phyloP scores from a whole-genome alignment of 2,888 invertebrate species.

The Mayetiola destructor region DNA sequence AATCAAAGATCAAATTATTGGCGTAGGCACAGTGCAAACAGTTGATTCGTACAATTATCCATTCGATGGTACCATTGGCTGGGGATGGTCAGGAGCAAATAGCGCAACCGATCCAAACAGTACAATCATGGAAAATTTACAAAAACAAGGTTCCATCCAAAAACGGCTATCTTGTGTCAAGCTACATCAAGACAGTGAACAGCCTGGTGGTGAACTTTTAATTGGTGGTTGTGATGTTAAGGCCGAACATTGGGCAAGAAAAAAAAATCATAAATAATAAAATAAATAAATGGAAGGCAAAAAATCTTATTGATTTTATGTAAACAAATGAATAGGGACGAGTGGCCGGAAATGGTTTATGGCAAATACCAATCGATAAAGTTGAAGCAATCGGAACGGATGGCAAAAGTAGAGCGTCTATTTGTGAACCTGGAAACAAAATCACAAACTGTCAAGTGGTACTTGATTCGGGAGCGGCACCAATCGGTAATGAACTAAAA shows the following conservation, averaged over 20 bases:
- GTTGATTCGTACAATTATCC: background rate
- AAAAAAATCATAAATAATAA: background rate
- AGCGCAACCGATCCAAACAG: background rate
- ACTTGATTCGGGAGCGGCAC: background rate
- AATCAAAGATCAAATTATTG: background rate
- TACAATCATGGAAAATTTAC: background rate
- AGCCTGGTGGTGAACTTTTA: background rate
- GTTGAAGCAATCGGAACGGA: background rate
- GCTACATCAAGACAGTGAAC: background rate
- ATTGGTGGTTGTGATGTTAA: background rate
- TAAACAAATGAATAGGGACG: background rate
- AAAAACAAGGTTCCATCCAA: background rate
- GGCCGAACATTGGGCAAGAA: background rate
- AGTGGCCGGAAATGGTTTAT: background rate
- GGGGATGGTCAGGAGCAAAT: background rate
- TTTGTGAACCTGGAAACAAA: background rate
- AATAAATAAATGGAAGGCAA: background rate
- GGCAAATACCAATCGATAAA: background rate
- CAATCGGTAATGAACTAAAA: background rate
- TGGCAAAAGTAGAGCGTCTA: background rate
- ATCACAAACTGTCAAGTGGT: background rate
- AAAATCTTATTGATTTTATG: background rate
- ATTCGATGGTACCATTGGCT: background rate
- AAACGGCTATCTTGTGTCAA: background rate
- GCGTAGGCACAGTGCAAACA: background rate